Conservation (phyloP, 1,140 invertebrate species). For the Oppia nitens region DNA sequence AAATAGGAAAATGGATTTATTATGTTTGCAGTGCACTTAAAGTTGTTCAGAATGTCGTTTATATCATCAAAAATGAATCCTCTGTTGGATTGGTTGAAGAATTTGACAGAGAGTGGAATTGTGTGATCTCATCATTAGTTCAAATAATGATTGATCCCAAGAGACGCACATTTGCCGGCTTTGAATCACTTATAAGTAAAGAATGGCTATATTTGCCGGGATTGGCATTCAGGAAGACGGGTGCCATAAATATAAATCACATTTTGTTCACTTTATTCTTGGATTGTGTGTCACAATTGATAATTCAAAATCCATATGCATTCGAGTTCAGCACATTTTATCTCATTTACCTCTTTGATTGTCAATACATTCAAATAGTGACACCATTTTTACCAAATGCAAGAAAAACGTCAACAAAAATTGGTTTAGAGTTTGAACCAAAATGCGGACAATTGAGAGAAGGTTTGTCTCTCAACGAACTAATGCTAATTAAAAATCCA, state of each 20-base stretch:
- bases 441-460: neutral
- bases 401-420: neutral
- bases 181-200: slow-evolving; percentile 77
- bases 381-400: neutral
- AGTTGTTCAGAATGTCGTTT: neutral
- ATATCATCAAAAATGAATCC: slow-evolving; percentile 11
- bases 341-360: slow-evolving; percentile 76
- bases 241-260: neutral
- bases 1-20: slow-evolving; percentile 15
- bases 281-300: slow-evolving; percentile 81
- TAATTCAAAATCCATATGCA: slow-evolving; percentile 62
- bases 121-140: slow-evolving; percentile 63
- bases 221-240: slow-evolving; percentile 1
- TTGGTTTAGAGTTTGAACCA: neutral
- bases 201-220: slow-evolving; percentile 75
- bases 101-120: slow-evolving; percentile 70
- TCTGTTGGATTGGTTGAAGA: slow-evolving; percentile 32
- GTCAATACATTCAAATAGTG: slow-evolving; percentile 21
- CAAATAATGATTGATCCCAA: slow-evolving; percentile 72
- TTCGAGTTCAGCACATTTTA: slow-evolving; percentile 89
- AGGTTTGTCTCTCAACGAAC: neutral
- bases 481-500: slow-evolving; percentile 7
- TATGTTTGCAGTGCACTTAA: slow-evolving; percentile 3
- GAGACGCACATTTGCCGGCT: slow-evolving; percentile 66
- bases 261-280: slow-evolving; percentile 45